Percentiles rank a stretch among this genome's conserved stretches.
These are phyloP conservation scores for Rachycentron canadum DNA, from an alignment of 2,797 vertebrate species.

Conservation along the genomic window DNA sequence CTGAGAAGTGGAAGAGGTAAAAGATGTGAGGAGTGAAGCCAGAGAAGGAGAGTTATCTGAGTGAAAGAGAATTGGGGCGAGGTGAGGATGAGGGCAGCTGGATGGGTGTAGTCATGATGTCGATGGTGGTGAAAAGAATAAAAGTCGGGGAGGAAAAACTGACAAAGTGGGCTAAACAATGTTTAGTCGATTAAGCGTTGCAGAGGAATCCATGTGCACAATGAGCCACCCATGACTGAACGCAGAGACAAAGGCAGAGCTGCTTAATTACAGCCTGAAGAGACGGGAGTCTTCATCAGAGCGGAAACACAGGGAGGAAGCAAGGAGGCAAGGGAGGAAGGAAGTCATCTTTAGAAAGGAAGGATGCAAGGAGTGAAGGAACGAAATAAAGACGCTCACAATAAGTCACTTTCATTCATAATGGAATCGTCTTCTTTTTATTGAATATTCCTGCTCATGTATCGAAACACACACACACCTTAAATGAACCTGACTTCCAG, in stretches of 20 bases:
- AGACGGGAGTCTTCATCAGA: constrained; percentile 67
- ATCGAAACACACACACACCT: background rate
- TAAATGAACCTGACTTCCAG: too few relatives aligned
- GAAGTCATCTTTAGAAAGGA: constrained; percentile 7
- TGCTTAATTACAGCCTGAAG: constrained; percentile 82
- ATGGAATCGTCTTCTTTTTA: background rate
- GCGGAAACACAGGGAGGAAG: constrained; percentile 49
- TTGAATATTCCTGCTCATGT: background rate
- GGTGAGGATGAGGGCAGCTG: background rate
- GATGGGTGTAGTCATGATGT: background rate
- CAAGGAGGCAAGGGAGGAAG: constrained; percentile 1
- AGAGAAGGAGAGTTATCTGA: background rate
- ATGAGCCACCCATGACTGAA: constrained; percentile 79
- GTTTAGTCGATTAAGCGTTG: constrained; percentile 79
- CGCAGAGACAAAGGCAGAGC: constrained; percentile 71
- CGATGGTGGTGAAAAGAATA: constrained; percentile 28
- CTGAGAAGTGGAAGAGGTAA: background rate
- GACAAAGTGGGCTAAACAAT: constrained; percentile 72
- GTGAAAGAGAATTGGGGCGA: background rate
- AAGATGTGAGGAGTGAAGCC: background rate
- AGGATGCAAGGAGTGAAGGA: background rate
- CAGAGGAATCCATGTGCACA: constrained; percentile 79
- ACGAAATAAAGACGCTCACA: background rate
- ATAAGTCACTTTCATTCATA: too few relatives aligned
- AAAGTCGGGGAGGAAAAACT: constrained; percentile 46